These are phyloP conservation scores for Embiotoca jacksoni DNA, from an alignment of 2,113 vertebrate species.

Conservation along the genomic window DNA sequence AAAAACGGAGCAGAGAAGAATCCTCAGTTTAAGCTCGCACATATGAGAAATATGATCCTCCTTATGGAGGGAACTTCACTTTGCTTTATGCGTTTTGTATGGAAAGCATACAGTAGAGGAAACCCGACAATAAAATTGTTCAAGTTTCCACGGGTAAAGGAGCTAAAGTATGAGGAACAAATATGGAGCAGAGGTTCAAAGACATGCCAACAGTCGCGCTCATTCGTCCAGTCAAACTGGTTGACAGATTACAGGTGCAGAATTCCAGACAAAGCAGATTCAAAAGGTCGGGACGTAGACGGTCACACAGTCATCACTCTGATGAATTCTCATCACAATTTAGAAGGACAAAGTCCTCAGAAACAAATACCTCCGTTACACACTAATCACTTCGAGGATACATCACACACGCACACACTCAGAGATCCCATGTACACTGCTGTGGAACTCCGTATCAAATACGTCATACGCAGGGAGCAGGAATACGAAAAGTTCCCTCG, in stretches of 20 bases:
- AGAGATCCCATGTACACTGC: slow-evolving; percentile 68
- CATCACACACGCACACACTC: slow-evolving; percentile 64
- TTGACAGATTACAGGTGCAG: slow-evolving; percentile 81
- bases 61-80: slow-evolving; percentile 81
- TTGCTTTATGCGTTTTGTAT: slow-evolving; percentile 77
- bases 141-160: slow-evolving; percentile 67
- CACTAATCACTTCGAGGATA: slow-evolving; percentile 68
- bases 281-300: slow-evolving; percentile 60
- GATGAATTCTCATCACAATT: slow-evolving; percentile 30
- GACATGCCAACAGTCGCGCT: slow-evolving; percentile 64
- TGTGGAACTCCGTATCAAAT: slow-evolving; percentile 64
- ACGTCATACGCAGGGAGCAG: slow-evolving; percentile 68
- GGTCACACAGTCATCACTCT: slow-evolving; percentile 71
- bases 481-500: slow-evolving; percentile 66
- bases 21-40: slow-evolving; percentile 76
- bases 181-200: slow-evolving; percentile 59
- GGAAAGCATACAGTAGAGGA: slow-evolving; percentile 78
- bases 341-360: slow-evolving; percentile 58
- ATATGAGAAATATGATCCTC: slow-evolving; percentile 81
- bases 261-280: slow-evolving; percentile 83
- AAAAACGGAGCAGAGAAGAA: slow-evolving; percentile 81
- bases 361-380: slow-evolving; percentile 72
- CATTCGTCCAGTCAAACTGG: slow-evolving; percentile 60
- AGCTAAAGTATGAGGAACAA: slow-evolving; percentile 60
- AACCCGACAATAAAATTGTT: slow-evolving; percentile 58